Conservation (phyloP, 2,888 invertebrate genomes). For the Apamea sordens region DNA sequence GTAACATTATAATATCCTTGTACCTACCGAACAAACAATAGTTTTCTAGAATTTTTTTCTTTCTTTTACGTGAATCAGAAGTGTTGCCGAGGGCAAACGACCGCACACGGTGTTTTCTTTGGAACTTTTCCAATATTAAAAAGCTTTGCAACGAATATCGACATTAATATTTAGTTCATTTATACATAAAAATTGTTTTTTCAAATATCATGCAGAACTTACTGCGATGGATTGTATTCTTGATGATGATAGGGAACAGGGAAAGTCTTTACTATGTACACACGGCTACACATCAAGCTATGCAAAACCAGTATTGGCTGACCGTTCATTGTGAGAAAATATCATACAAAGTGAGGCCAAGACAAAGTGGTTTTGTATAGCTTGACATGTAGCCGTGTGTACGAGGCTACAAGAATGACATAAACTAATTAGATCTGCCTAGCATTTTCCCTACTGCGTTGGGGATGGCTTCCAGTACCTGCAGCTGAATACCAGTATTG, state of each 20-base stretch:
- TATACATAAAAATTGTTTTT: conserved; percentile 32
- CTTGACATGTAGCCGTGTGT: no score
- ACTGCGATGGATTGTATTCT: not conserved
- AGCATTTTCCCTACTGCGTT: not conserved
- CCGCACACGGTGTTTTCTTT: conserved; percentile 80
- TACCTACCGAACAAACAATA: conserved; percentile 47
- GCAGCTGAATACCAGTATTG: not conserved
- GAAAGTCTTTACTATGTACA: not conserved
- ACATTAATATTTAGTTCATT: conserved; percentile 58
- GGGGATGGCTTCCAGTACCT: not conserved
- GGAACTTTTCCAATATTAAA: conserved; percentile 79
- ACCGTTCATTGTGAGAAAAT: no score
- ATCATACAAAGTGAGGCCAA: no score
- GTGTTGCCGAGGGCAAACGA: conserved; percentile 72
- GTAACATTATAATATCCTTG: conserved; percentile 49
- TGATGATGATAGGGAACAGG: not conserved
- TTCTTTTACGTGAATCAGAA: conserved; percentile 67
- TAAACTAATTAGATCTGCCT: not conserved
- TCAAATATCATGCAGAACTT: conserved; percentile 4
- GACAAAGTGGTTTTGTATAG: no score
- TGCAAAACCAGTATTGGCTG: no score
- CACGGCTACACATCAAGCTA: no score
- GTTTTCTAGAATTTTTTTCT: conserved; percentile 62
- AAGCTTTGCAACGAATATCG: conserved; percentile 57
- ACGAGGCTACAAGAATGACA: not conserved